Evolutionary conservation across 2,888 invertebrate genomes (phyloP), one percentile per base, ranked within the genome.

Genomic region (Mayetiola destructor): DNA sequence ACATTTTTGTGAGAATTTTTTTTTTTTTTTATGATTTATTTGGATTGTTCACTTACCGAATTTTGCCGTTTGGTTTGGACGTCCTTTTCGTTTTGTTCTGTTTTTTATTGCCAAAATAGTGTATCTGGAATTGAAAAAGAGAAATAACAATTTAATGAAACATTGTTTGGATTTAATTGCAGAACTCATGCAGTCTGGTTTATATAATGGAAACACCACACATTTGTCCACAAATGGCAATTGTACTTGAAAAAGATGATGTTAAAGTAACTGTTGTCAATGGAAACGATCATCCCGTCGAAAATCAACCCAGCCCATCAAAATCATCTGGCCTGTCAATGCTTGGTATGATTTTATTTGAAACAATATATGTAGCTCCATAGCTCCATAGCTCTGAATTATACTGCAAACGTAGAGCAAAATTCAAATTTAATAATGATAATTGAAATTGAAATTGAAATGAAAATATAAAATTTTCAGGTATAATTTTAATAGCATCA

Each of bases 141-240:
- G n/a, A n/a, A n/a, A n/a, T n/a, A n/a, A n/a, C n/a, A n/a, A n/a
- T n/a, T n/a, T n/a, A n/a, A n/a, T n/a, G n/a, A n/a, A n/a, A n/a
- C n/a, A n/a, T n/a, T n/a, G n/a, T n/a, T n/a, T n/a, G n/a, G n/a
- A n/a, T 29, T 29, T 29, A 8, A 37, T 55, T 56, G 2, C 56
- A 56, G 56, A 56, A 39, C 16, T 56, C 56, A 12, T 56, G 56
- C 23, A 39, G 56, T 27, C 29, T 16, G 16, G 56, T 56, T 4
- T 21, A 27, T 48, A 27, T 48, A 5, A 6, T 18, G 18, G 21
- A 56, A 21, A 56, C 56, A 16, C 56, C 56, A 48, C 27, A 48
- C 27, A 56, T 56, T 23, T 56, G 56, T 42, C 32, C 56, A 35
- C 48, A 36, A 35, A 36, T 57, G 37, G 52, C 29, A 5, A 57